Base-by-base conservation (phyloP, 2,888 invertebrate species). In the Willowsia nigromaculata region DNA sequence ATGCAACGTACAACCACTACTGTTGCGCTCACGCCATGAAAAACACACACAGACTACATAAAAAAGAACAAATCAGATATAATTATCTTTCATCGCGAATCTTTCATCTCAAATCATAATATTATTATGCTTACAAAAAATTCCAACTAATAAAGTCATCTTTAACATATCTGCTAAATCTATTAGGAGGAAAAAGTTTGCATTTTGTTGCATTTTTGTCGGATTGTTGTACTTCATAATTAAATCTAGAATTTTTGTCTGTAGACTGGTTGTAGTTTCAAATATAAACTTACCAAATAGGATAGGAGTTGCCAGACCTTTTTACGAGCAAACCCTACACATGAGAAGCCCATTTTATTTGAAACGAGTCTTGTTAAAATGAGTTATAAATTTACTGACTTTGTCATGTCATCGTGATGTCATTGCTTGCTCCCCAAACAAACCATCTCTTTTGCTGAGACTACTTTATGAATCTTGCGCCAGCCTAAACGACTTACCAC, bases 321-420 rank as follows among this genome's bases (percentile, higher is more conserved):
- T 6, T 2, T 1, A 13, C 27, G 13, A 13, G 25, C 25, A 65
- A 25, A 59, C 22, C 15, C 22, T 59, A 13, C 18, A 22, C 37
- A 80, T 40, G n/a, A 37, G 27, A 78, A 80, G 15, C 18, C n/a
- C 37, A 33, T 56, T 15, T 78, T 56, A 78, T 56, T 81, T 81
- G 81, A 81, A 62, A 76, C 18, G 11, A 62, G 81, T 71, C 40
- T 71, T 71, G 13, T 43, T 56, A 81, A 78, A 81, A 62, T 81
- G 59, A 40, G 62, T 40, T 59, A 85, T 76, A 85, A 85, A 85
- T 59, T 59, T 56, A 59, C 59, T 59, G 59, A 76, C 74, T 59
- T 76, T 43, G 76, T 76, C 76, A 30, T 85, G 74, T 85, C 71
- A 84, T 71, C 85, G 47, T 85, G 85, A 85, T 85, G 85, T 85